Conservation (phyloP, 1,140 invertebrate genomes). For the Pteromalus puparum region DNA sequence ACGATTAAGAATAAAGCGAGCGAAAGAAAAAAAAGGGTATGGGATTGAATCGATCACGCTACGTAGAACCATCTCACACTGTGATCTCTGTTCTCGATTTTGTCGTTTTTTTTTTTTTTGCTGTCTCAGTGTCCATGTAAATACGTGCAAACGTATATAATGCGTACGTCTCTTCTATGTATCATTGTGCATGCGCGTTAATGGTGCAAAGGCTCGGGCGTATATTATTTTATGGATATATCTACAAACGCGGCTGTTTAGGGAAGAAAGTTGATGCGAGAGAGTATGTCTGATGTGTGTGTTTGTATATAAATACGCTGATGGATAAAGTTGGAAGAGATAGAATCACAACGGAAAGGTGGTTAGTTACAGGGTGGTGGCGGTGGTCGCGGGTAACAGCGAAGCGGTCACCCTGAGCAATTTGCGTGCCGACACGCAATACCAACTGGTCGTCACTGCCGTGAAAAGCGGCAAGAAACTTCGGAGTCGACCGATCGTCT, state of each 20-base stretch:
- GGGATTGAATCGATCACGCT: neutral
- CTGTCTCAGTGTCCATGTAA: neutral
- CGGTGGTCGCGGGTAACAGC: conserved; percentile 89
- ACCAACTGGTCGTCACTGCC: conserved; percentile 88
- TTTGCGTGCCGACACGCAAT: conserved; percentile 89
- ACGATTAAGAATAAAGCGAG: neutral
- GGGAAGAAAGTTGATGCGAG: neutral
- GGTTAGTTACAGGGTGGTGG: conserved; percentile 93
- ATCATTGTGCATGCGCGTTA: conserved; percentile 3
- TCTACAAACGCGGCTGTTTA: too few relatives aligned
- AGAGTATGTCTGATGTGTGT: neutral
- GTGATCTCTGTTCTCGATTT: neutral
- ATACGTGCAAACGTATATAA: neutral
- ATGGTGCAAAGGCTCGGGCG: conserved; percentile 9
- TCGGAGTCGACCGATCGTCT: conserved; percentile 88
- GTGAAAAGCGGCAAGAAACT: conserved; percentile 86
- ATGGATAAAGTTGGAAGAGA: conserved; percentile 42
- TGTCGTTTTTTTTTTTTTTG: neutral
- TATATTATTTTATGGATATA: too few relatives aligned
- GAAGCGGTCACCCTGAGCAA: conserved; percentile 88
- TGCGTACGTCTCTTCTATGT: neutral
- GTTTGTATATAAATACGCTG: conserved; percentile 50
- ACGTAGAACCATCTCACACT: neutral
- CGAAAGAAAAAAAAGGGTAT: neutral
- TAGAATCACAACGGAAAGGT: conserved; percentile 69